Evolutionary conservation across 2,888 invertebrate species (phyloP).

Genomic region (Phortica okadai): DNA sequence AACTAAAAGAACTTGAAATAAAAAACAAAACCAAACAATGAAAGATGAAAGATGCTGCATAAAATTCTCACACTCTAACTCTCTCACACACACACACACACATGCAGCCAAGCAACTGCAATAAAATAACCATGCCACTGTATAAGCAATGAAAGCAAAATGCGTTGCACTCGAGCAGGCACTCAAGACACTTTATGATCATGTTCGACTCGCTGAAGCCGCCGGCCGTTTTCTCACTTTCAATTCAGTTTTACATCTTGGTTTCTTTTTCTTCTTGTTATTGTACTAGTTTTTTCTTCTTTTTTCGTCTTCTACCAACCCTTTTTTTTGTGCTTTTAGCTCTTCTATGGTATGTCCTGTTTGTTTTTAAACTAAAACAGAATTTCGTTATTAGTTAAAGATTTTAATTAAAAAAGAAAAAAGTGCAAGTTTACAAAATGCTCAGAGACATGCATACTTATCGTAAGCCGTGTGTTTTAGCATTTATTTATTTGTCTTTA

Average conservation of each 20-base stretch:
- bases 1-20: neutral
- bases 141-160: neutral
- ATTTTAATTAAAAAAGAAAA: neutral
- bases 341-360: neutral
- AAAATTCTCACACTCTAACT: slow-evolving; percentile 1
- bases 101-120: neutral
- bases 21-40: neutral
- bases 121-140: slow-evolving; percentile 3
- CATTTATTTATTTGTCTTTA: neutral
- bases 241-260: too few species aligned
- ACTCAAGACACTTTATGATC: neutral
- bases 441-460: neutral
- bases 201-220: neutral
- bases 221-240: neutral
- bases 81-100: slow-evolving; percentile 2
- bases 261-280: neutral
- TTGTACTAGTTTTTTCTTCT: neutral
- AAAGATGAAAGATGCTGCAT: neutral
- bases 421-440: neutral
- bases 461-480: neutral
- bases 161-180: neutral
- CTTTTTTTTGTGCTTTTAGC: neutral
- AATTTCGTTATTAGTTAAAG: neutral
- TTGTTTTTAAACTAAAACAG: neutral
- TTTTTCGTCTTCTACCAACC: neutral